A percentile compares a stretch with the other conserved stretches of the same genome.
These are phyloP conservation scores for Eubasilissa regina DNA, from an alignment of 1,140 invertebrate species.

Conservation along the genomic window DNA sequence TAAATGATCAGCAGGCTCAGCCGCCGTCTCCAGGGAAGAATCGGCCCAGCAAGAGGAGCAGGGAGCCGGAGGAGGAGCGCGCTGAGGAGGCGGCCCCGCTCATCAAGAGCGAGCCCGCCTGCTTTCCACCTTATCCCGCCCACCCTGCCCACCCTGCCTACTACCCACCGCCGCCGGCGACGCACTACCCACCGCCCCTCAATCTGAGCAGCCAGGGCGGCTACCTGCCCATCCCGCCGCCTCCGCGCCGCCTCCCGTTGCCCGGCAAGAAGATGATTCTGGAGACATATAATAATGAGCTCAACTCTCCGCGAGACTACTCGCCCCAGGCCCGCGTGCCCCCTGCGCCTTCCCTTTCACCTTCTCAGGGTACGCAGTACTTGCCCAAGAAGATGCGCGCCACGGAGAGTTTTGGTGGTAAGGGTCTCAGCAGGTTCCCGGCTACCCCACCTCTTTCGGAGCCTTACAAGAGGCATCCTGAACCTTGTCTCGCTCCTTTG, in stretches of 20 bases:
- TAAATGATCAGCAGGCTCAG: conserved; percentile 61
- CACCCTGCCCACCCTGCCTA: background rate
- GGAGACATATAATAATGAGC: conserved; percentile 70
- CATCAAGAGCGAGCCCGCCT: conserved; percentile 50
- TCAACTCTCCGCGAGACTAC: conserved; percentile 61
- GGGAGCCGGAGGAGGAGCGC: background rate
- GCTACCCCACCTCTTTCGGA: background rate
- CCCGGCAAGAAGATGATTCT: conserved; percentile 71
- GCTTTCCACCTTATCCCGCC: background rate
- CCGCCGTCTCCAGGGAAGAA: conserved; percentile 29
- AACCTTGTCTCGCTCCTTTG: conserved; percentile 51
- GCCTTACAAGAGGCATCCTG: conserved; percentile 11
- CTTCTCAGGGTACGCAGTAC: conserved; percentile 62
- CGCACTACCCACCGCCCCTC: conserved; percentile 14
- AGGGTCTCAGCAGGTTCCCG: conserved; percentile 48
- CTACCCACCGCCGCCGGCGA: background rate
- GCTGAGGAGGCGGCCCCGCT: conserved; percentile 59
- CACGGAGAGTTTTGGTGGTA: conserved; percentile 68
- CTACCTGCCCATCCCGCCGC: conserved; percentile 59
- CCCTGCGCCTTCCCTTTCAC: background rate
- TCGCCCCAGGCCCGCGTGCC: conserved; percentile 41
- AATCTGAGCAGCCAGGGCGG: conserved; percentile 33
- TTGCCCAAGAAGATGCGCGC: conserved; percentile 71
- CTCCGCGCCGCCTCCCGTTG: conserved; percentile 62
- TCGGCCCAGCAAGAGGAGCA: background rate